Base-by-base conservation (phyloP, 2,113 vertebrate species). In the Loxodonta africana region DNA sequence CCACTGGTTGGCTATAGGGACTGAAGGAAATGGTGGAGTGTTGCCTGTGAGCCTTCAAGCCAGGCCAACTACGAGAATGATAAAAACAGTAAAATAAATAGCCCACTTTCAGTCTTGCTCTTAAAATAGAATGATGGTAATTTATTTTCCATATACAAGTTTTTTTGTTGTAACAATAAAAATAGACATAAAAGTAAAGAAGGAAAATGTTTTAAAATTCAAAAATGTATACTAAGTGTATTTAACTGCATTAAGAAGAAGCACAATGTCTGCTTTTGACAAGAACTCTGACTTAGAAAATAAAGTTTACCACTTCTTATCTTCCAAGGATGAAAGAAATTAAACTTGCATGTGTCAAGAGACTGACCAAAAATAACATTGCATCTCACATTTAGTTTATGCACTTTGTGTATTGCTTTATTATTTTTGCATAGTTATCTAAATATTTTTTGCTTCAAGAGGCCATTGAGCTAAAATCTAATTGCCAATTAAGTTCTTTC, bases 211-310 rank as follows among this genome's bases (percentile, higher is more conserved):
- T 65, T 23, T 2, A 3, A 76, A 81, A 84, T 83, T 80, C 11
- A 84, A 69, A 90, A 90, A 44, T 46, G 9, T 69, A 11, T 74
- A 20, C 46, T 87, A 37, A 90, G 8, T 65, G 46, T 67, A 80
- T 53, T 84, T 44, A 86, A 48, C 51, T 41, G 26, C 23, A 41
- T 1, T 60, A 37, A 81, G 25, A 37, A 81, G 25, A 81, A 65
- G 3, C 41, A 21, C 73, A 48, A 41, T n/a, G 41, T 8, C 0
- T 60, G 17, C 89, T 87, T 85, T 51, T 51, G 84, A 57, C 41
- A 83, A 90, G 63, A 26, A 20, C n/a, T 74, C 67, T n/a, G 15
- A 73, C n/a, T 89, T 91, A 86, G 60, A 86, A 88, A 41, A 63
- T 23, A 74, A 76, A 6, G 21, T 73, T 90, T 93, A 69, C 41